These are phyloP conservation scores for Mungos mungo DNA, from an alignment of 2,113 vertebrate species.

Conservation along the genomic window DNA sequence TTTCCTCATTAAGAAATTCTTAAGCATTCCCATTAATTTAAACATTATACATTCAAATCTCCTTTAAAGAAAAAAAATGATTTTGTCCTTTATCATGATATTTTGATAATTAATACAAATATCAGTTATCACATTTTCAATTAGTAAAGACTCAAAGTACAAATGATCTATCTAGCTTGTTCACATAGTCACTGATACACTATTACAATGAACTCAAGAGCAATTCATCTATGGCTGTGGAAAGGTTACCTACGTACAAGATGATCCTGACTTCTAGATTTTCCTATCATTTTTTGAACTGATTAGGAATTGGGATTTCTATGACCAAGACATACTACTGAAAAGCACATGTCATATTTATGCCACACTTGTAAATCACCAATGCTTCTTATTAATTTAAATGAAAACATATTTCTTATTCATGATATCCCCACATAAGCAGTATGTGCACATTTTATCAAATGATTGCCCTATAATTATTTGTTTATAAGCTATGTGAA, in stretches of 20 bases:
- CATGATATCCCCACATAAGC: not conserved
- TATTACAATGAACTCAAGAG: slow-evolving; percentile 18
- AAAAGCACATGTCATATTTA: not conserved
- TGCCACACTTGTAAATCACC: not conserved
- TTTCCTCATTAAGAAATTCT: not conserved
- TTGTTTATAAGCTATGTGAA: not conserved
- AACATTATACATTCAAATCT: not conserved
- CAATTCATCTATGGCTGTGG: slow-evolving; percentile 37
- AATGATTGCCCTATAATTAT: not conserved
- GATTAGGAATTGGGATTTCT: not conserved
- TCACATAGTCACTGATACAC: not conserved
- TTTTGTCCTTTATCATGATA: not conserved
- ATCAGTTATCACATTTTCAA: slow-evolving; percentile 7
- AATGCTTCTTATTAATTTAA: not conserved
- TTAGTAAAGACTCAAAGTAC: not conserved
- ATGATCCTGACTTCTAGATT: slow-evolving; percentile 28
- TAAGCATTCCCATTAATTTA: not conserved
- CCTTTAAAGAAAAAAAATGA: not conserved
- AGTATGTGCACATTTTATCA: not conserved
- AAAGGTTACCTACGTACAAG: slow-evolving; percentile 49
- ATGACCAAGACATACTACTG: not conserved
- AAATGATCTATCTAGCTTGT: slow-evolving; percentile 34
- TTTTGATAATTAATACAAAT: slow-evolving; percentile 31
- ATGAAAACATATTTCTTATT: not conserved
- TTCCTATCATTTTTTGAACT: slow-evolving; percentile 8